phyloP scores from a whole-genome alignment of 1,140 invertebrate genomes.

The Papilio helenus region DNA sequence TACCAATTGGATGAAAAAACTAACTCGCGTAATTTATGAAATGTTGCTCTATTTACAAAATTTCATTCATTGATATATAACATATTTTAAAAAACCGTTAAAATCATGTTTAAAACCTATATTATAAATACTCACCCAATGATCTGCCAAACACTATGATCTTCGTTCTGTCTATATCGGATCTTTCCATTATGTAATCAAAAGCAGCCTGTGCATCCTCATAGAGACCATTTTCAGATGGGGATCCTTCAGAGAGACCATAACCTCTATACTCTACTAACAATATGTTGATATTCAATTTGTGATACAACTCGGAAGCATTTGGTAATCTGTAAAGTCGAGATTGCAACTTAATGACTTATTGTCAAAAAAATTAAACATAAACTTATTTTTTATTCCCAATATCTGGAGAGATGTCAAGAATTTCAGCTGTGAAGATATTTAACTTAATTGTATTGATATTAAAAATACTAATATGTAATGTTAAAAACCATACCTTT shows the following conservation, averaged over 20 bases:
- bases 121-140: slow-evolving; percentile 84
- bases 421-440: background rate
- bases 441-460: no score
- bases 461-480: no score
- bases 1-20: background rate
- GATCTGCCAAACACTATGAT: slow-evolving; percentile 97
- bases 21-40: no score
- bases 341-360: background rate
- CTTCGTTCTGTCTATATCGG: slow-evolving; percentile 92
- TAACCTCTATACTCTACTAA: slow-evolving; percentile 97
- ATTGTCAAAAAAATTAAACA: no score
- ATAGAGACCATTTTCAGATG: slow-evolving; percentile 94
- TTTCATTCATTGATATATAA: no score
- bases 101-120: no score
- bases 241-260: slow-evolving; percentile 94
- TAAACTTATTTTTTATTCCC: background rate
- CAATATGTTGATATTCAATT: slow-evolving; percentile 92
- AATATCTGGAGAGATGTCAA: background rate
- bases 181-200: slow-evolving; percentile 91
- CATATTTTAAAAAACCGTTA: no score
- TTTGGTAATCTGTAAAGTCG: slow-evolving; percentile 66
- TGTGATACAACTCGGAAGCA: slow-evolving; percentile 88
- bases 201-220: slow-evolving; percentile 94
- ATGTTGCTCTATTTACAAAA: no score
- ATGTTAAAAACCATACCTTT: slow-evolving; percentile 84